Evolutionary conservation across 2,797 vertebrate genomes (phyloP).

Genomic region (Paguma larvata): DNA sequence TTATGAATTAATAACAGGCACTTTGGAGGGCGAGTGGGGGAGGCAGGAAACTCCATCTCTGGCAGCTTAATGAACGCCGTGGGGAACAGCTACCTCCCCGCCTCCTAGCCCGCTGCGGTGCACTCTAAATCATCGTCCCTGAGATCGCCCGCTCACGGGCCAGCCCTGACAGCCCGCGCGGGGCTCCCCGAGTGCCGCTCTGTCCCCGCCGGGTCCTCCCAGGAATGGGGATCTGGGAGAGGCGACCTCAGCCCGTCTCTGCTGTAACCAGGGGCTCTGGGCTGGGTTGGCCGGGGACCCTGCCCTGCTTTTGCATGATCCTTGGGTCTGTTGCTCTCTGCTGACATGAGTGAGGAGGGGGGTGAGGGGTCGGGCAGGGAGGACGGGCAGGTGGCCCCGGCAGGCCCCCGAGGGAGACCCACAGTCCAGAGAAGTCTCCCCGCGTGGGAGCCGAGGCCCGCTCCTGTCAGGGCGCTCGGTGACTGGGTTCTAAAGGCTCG

Average conservation of each 20-base stretch:
- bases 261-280: constrained; percentile 19
- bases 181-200: constrained; percentile 90
- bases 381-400: not conserved
- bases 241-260: constrained; percentile 29
- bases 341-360: not conserved
- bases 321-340: not conserved
- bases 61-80: constrained; percentile 95
- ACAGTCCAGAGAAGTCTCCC: not conserved
- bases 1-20: constrained; percentile 95
- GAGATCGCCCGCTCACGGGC: constrained; percentile 85
- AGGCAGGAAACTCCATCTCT: constrained; percentile 93
- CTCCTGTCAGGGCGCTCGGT: not conserved
- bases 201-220: constrained; percentile 81
- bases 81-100: constrained; percentile 88
- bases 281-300: not conserved
- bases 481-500: not conserved
- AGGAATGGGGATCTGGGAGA: constrained; percentile 28
- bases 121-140: constrained; percentile 83
- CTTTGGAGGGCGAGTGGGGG: constrained; percentile 90
- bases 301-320: not conserved
- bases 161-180: constrained; percentile 89
- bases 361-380: not conserved
- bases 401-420: not conserved
- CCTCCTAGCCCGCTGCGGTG: constrained; percentile 83
- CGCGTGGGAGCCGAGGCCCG: not conserved